Evolutionary conservation across 2,797 vertebrate genomes (phyloP).

Genomic region (Galaxias olidus): DNA sequence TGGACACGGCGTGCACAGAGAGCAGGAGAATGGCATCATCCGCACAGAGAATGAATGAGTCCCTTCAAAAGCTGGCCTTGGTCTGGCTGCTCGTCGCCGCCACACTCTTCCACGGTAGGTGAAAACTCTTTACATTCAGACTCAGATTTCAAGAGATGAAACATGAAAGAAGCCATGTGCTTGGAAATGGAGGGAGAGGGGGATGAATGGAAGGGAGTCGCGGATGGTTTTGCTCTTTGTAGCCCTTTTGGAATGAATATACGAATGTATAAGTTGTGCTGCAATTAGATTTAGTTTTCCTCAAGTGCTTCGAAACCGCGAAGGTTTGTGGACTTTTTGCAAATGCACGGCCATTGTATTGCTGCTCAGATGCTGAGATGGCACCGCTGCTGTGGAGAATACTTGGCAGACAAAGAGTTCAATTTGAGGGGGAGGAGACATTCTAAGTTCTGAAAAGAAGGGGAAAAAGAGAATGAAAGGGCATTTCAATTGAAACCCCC

Average conservation of each 20-base stretch:
- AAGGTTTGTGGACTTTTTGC: too few species aligned
- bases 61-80: slow-evolving; percentile 35
- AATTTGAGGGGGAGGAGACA: slow-evolving; percentile 14
- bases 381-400: slow-evolving; percentile 18
- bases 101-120: slow-evolving; percentile 56
- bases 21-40: slow-evolving; percentile 58
- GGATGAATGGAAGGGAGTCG: slow-evolving; percentile 23
- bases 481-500: too few species aligned
- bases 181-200: background rate
- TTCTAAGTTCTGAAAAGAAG: background rate
- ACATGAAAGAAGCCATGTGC: slow-evolving; percentile 17
- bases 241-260: slow-evolving; percentile 45
- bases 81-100: slow-evolving; percentile 38
- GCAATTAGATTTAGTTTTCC: background rate
- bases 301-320: background rate
- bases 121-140: slow-evolving; percentile 12
- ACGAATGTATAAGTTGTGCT: slow-evolving; percentile 49
- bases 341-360: background rate
- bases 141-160: slow-evolving; percentile 23
- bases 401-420: slow-evolving; percentile 52
- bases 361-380: background rate
- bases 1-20: slow-evolving; percentile 11
- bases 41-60: slow-evolving; percentile 24
- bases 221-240: slow-evolving; percentile 56
- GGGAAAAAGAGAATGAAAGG: background rate